These are phyloP conservation scores for Uropetala carovei DNA, from an alignment of 2,888 invertebrate genomes.

Conservation along the genomic window DNA sequence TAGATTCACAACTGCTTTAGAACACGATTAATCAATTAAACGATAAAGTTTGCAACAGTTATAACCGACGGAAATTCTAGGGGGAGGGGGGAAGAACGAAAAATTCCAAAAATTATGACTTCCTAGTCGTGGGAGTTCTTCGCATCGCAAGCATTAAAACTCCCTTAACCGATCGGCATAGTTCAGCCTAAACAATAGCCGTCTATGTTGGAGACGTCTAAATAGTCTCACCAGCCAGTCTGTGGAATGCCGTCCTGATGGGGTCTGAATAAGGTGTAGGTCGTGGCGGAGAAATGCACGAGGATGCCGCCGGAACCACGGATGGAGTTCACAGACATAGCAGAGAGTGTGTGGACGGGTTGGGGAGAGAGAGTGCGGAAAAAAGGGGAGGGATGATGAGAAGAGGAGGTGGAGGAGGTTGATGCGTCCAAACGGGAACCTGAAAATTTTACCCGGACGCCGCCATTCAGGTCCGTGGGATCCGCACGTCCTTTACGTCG, in stretches of 20 bases:
- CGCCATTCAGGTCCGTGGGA: conserved; percentile 2
- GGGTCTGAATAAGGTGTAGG: neutral
- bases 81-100: too few species aligned
- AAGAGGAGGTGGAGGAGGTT: neutral
- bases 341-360: neutral
- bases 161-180: neutral
- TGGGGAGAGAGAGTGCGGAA: neutral
- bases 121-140: neutral
- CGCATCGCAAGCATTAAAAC: neutral
- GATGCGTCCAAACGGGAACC: conserved; percentile 55
- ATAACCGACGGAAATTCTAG: too few species aligned
- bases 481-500: neutral
- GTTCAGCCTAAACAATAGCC: neutral
- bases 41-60: too few species aligned
- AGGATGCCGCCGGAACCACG: neutral
- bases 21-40: too few species aligned
- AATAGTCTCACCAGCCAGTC: neutral
- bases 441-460: conserved; percentile 48
- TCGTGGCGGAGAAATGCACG: neutral
- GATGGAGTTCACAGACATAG: neutral
- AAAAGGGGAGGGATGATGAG: neutral
- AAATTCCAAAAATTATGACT: neutral
- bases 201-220: conserved; percentile 12
- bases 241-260: neutral
- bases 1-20: too few species aligned